Percentiles rank a stretch among this genome's conserved stretches.
phyloP scores from a whole-genome alignment of 2,113 vertebrate genomes.

The Xyliphius kryptos region DNA sequence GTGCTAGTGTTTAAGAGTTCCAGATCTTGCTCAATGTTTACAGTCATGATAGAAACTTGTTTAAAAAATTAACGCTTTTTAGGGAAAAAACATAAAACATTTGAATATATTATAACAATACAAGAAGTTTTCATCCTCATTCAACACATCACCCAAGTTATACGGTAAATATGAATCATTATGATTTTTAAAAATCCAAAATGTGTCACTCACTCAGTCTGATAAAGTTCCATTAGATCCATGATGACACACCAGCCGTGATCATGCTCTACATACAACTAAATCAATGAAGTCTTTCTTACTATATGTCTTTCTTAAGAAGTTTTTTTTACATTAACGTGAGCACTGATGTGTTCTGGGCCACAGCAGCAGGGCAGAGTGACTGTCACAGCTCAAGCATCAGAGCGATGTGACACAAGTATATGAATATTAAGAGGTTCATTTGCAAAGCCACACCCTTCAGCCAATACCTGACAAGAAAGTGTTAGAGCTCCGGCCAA shows the following conservation, averaged over 20 bases:
- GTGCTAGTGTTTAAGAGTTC: too few relatives aligned
- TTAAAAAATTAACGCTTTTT: too few relatives aligned
- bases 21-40: too few relatives aligned
- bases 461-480: constrained; percentile 6
- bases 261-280: constrained; percentile 9
- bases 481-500: not conserved
- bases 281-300: too few relatives aligned
- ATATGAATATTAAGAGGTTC: not conserved
- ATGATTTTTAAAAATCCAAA: not conserved
- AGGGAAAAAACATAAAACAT: too few relatives aligned
- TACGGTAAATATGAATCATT: not conserved
- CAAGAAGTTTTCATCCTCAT: too few relatives aligned
- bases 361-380: not conserved
- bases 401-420: not conserved
- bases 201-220: constrained; percentile 19
- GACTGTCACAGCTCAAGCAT: not conserved
- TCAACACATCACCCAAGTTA: not conserved
- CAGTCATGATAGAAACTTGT: too few relatives aligned
- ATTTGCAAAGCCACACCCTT: not conserved
- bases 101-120: too few relatives aligned
- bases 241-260: constrained; percentile 1
- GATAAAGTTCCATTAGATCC: constrained; percentile 39
- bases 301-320: too few relatives aligned
- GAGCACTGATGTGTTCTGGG: not conserved
- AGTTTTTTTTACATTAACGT: not conserved